Base-by-base conservation (phyloP, 1,140 invertebrate species). In the Pantala flavescens region DNA sequence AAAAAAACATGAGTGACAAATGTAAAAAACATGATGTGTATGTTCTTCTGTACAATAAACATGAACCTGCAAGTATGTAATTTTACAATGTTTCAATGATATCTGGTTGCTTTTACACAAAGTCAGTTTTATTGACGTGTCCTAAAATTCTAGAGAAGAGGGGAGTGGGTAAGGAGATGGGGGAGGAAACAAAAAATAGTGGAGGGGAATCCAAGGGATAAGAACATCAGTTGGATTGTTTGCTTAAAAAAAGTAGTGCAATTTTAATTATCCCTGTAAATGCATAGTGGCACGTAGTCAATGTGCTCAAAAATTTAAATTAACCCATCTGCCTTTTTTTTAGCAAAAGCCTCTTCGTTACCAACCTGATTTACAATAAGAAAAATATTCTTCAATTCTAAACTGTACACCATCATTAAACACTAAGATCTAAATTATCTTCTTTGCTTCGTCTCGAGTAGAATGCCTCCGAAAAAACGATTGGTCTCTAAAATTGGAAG, bases 1-100 rank as follows among this genome's bases (percentile, higher is more conserved):
- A 63, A 63, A 63, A 63, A 63, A 63, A 63, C 49, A 63, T 14
- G 49, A 63, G 49, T 63, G 49, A 63, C 49, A 63, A 63, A 63
- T 63, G 49, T 63, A 63, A 19, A 63, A 63, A 63, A 63, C 49
- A 63, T 63, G 49, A 21, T 63, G 49, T 63, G 49, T 63, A 19
- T 63, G 14, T 63, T 16, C n/a, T 63, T 63, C 49, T 21, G 14
- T 16, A 19, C 14, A 16, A 63, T 63, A 63, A 63, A 63, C n/a
- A 63, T 63, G 49, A 63, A 63, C 49, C 49, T 63, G 49, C n/a
- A 19, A 21, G 49, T 63, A 63, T 63, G 49, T 19, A 63, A 21
- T 63, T 63, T 19, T 63, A 63, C 49, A 63, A 63, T 63, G 49
- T 21, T 63, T 63, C 16, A 63, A 63, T 63, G 49, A 63, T 63